A percentile compares a stretch with the other conserved stretches of the same genome.
Evolutionary conservation across 1,140 invertebrate species (phyloP).

Genomic region (Plodia interpunctella): DNA sequence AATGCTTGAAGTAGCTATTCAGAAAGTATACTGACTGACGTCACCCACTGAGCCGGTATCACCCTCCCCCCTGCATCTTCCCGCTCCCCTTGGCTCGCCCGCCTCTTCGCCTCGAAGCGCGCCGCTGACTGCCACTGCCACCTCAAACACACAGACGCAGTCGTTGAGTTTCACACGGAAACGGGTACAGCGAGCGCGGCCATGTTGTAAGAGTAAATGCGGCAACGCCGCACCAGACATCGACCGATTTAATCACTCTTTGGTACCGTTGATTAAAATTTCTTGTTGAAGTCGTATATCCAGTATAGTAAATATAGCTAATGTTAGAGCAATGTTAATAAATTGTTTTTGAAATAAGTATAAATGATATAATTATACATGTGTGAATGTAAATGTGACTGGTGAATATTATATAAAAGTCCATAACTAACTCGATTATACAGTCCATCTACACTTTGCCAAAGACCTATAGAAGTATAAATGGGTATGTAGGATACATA

Average conservation of each 20-base stretch:
- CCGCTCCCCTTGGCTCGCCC: slow-evolving; percentile 30
- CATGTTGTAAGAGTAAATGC: slow-evolving; percentile 72
- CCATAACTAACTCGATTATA: too few relatives aligned
- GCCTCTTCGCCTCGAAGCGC: slow-evolving; percentile 27
- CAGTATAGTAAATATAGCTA: too few relatives aligned
- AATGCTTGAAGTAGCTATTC: slow-evolving; percentile 40
- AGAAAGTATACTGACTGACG: slow-evolving; percentile 70
- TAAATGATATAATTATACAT: too few relatives aligned
- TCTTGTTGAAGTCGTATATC: slow-evolving; percentile 10
- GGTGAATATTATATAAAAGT: too few relatives aligned
- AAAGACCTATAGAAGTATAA: too few relatives aligned
- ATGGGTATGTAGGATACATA: too few relatives aligned
- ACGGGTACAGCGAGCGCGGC: slow-evolving; percentile 67
- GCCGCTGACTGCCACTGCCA: slow-evolving; percentile 48
- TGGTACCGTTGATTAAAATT: slow-evolving; percentile 32
- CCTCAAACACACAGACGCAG: slow-evolving; percentile 54
- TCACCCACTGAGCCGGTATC: slow-evolving; percentile 64
- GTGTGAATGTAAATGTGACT: too few relatives aligned
- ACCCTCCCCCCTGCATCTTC: slow-evolving; percentile 46
- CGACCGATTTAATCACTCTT: slow-evolving; percentile 68
- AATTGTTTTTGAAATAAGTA: too few relatives aligned
- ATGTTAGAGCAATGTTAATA: too few relatives aligned
- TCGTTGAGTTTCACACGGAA: slow-evolving; percentile 72
- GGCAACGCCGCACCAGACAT: slow-evolving; percentile 75
- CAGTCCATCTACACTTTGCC: too few relatives aligned